phyloP scores from a whole-genome alignment of 2,113 vertebrate species.

The Vidua chalybeata region DNA sequence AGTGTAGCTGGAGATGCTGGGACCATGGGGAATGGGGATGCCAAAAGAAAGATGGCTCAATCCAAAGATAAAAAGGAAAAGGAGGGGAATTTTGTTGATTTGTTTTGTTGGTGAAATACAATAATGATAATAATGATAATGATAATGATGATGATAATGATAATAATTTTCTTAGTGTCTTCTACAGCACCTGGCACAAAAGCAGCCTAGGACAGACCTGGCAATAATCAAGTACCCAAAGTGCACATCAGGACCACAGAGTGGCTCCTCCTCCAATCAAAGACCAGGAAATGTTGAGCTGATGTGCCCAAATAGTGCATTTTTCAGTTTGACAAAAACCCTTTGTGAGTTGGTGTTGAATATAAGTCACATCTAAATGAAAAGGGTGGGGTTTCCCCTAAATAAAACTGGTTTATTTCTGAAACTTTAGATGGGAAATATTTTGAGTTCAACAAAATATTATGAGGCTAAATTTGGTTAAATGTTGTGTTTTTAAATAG shows the following conservation, averaged over 20 bases:
- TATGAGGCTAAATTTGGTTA: background rate
- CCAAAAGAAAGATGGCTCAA: background rate
- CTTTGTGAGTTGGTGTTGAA: slow-evolving; percentile 1
- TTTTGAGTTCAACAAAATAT: slow-evolving; percentile 35
- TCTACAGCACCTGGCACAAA: background rate
- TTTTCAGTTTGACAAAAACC: background rate
- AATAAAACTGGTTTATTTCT: background rate
- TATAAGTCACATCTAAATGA: background rate
- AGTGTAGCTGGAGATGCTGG: background rate
- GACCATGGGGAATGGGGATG: background rate
- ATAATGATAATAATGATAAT: accelerated
- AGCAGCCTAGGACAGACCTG: background rate
- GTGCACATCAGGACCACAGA: background rate
- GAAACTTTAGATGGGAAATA: background rate
- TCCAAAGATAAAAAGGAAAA: background rate
- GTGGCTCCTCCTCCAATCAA: background rate
- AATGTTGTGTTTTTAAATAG: slow-evolving; percentile 27
- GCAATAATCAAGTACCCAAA: background rate
- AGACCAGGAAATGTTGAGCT: background rate
- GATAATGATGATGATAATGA: no score
- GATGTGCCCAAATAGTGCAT: background rate
- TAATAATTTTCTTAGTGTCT: background rate
- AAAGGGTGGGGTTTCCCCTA: background rate
- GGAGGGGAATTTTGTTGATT: background rate
- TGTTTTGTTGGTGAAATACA: background rate